These are phyloP conservation scores for Diachasma alloeum DNA, from an alignment of 1,140 invertebrate genomes.

Conservation along the genomic window DNA sequence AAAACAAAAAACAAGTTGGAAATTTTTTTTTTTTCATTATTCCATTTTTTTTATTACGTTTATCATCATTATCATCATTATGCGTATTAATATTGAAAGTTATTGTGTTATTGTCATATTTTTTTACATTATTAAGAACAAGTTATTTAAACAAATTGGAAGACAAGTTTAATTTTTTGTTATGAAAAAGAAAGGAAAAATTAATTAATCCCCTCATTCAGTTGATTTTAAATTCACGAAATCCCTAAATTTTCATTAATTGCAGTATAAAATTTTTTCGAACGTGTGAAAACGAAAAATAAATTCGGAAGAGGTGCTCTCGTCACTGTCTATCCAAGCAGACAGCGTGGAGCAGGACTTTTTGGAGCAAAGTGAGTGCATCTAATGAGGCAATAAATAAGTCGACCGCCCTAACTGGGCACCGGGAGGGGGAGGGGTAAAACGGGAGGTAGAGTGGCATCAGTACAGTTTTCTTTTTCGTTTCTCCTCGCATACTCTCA, in stretches of 20 bases:
- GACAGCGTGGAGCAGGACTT: constrained; percentile 64
- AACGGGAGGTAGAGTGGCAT: neutral
- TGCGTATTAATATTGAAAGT: too few species aligned
- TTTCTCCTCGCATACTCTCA: constrained; percentile 16
- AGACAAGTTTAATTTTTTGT: neutral
- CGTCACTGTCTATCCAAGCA: constrained; percentile 66
- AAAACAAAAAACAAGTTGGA: too few species aligned
- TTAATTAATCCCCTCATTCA: neutral
- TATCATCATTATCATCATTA: too few species aligned
- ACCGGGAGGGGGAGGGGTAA: constrained; percentile 39
- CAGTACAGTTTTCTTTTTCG: constrained; percentile 48
- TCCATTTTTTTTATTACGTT: too few species aligned
- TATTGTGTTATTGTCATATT: too few species aligned
- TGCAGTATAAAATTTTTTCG: neutral
- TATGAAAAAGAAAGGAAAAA: neutral
- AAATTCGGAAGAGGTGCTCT: constrained; percentile 36
- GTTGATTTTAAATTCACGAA: neutral
- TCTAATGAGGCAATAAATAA: constrained; percentile 68
- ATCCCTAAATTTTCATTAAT: neutral
- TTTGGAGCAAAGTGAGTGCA: constrained; percentile 61
- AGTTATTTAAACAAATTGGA: too few species aligned
- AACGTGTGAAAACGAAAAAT: neutral
- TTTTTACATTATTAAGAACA: too few species aligned
- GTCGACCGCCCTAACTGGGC: constrained; percentile 61
- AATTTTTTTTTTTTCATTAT: too few species aligned